phyloP scores from a whole-genome alignment of 2,888 invertebrate species.

The Anoplius nigerrimus region DNA sequence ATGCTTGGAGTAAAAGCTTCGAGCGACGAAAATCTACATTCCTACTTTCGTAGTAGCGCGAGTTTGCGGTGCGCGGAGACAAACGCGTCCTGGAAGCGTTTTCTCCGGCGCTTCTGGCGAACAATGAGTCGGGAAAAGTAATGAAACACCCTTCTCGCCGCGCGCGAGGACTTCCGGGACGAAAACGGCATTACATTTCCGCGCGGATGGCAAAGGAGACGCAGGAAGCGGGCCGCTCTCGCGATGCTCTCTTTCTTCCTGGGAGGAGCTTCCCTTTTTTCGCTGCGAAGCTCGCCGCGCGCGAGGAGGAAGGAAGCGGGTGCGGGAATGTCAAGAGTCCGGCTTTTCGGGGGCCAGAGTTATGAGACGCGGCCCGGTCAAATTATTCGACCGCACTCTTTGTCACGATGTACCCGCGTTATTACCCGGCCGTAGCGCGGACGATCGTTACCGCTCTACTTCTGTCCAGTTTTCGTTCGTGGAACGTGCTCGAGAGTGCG shows the following conservation, averaged over 20 bases:
- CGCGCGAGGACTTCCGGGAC: conserved; percentile 43
- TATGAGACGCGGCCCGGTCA: not conserved
- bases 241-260: not conserved
- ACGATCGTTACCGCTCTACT: no score
- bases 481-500: no score
- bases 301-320: no score
- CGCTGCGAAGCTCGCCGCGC: not conserved
- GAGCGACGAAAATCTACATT: no score
- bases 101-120: conserved; percentile 45
- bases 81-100: conserved; percentile 40
- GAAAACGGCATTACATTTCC: conserved; percentile 53
- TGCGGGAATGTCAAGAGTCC: no score
- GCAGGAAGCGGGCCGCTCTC: not conserved
- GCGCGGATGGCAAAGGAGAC: no score
- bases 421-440: not conserved
- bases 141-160: conserved; percentile 49
- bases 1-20: no score
- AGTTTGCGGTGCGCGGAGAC: not conserved
- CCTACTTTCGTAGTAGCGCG: no score
- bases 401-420: not conserved
- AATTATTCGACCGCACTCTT: not conserved
- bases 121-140: conserved; percentile 57
- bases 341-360: no score
- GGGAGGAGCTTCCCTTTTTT: not conserved
- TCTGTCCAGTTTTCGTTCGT: no score